Evolutionary conservation across 2,113 vertebrate genomes (phyloP).

Genomic region (Eptatretus burgeri): DNA sequence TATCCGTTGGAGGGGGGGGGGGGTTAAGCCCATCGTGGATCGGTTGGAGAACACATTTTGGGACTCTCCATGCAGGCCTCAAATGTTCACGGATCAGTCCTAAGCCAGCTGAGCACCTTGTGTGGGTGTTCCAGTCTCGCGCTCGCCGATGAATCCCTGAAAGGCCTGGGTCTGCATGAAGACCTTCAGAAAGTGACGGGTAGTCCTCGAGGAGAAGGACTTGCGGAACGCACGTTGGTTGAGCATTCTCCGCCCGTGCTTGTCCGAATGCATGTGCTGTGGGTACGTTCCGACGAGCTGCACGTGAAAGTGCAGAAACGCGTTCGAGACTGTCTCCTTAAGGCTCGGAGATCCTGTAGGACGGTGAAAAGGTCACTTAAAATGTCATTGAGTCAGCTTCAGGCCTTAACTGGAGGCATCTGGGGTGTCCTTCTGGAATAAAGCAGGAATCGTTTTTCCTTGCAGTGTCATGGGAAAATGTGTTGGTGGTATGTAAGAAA

Average conservation of each 20-base stretch:
- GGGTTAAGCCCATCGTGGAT: too few species aligned
- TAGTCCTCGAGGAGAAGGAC: conserved; percentile 29
- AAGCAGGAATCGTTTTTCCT: too few species aligned
- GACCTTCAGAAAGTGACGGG: conserved; percentile 38
- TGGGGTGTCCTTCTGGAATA: too few species aligned
- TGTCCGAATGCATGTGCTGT: conserved; percentile 20
- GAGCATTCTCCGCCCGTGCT: conserved; percentile 13
- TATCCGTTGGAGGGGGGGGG: too few species aligned
- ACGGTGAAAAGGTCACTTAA: background rate
- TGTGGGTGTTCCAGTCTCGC: conserved; percentile 31
- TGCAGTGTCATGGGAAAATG: too few species aligned
- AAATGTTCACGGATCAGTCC: too few species aligned
- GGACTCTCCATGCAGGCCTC: too few species aligned
- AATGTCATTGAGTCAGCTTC: background rate
- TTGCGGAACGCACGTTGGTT: conserved; percentile 28
- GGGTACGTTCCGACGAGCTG: conserved; percentile 39
- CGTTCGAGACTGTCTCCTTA: conserved; percentile 38
- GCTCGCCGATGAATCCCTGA: conserved; percentile 64
- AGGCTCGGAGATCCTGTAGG: conserved; percentile 33
- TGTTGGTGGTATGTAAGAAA: too few species aligned
- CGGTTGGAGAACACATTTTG: too few species aligned
- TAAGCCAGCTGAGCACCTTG: conserved; percentile 13
- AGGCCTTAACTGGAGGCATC: too few species aligned
- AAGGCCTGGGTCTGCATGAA: conserved; percentile 77
- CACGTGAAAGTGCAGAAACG: conserved; percentile 60